phyloP scores from a whole-genome alignment of 2,888 invertebrate species.

The Mellilla xanthometata region DNA sequence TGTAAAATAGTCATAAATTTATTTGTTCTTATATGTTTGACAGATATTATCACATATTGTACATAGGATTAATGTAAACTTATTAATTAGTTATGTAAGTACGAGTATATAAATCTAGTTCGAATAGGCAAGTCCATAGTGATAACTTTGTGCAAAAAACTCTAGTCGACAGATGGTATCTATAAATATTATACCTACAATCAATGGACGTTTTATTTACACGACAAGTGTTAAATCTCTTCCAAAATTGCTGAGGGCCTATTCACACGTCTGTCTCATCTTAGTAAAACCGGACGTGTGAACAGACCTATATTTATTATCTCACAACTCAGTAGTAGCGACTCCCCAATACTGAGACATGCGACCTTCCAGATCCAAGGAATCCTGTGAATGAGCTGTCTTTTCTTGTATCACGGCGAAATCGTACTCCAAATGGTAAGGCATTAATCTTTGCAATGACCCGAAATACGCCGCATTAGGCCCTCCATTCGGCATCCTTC shows the following conservation, averaged over 20 bases:
- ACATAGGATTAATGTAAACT: conserved; percentile 42
- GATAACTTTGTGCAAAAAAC: conserved; percentile 76
- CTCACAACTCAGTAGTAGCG: conserved; percentile 91
- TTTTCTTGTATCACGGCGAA: conserved; percentile 92
- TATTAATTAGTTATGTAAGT: too few relatives aligned
- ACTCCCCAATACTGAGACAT: conserved; percentile 97
- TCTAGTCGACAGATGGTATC: conserved; percentile 79
- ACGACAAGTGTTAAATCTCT: conserved; percentile 35
- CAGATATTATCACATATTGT: conserved; percentile 63
- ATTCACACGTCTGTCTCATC: too few relatives aligned
- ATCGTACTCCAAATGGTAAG: conserved; percentile 90
- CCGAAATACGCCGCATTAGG: conserved; percentile 95
- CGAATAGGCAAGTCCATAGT: conserved; percentile 68
- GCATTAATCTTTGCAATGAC: conserved; percentile 91
- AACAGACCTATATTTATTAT: too few relatives aligned
- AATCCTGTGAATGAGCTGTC: conserved; percentile 85
- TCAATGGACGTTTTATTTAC: conserved; percentile 74
- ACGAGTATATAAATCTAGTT: conserved; percentile 40
- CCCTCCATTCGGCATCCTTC: conserved; percentile 86
- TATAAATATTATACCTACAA: conserved; percentile 60
- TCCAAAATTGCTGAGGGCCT: too few relatives aligned
- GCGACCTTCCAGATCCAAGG: conserved; percentile 89
- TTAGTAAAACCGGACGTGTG: too few relatives aligned
- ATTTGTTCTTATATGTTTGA: conserved; percentile 45
- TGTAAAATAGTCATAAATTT: conserved; percentile 39